Conservation (phyloP, 37 sponge, comb jelly and placozoan genomes). For the Cladorhizidae sp. region DNA sequence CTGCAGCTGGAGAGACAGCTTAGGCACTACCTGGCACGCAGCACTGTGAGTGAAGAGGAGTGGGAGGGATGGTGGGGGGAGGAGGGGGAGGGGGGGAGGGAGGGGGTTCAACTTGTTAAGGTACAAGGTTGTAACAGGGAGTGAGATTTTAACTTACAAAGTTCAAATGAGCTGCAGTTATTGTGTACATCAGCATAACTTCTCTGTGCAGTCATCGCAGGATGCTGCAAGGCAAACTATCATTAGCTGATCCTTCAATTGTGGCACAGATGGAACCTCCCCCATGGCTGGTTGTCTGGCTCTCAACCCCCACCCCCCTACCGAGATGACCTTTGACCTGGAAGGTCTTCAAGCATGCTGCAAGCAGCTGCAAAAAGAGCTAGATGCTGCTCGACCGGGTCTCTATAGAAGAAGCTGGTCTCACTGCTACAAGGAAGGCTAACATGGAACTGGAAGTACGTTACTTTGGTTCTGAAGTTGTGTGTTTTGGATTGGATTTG, state of each 20-base stretch:
- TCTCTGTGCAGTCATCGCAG: too few relatives aligned
- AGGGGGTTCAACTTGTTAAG: too few relatives aligned
- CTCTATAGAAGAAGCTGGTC: slow-evolving; percentile 42
- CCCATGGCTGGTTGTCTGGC: background rate
- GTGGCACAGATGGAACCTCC: background rate
- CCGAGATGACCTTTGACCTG: slow-evolving; percentile 30
- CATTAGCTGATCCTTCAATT: too few relatives aligned
- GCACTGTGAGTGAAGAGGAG: too few relatives aligned
- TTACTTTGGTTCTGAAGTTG: too few relatives aligned
- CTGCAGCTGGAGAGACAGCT: slow-evolving; percentile 82
- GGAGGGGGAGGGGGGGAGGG: too few relatives aligned
- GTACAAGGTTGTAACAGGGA: too few relatives aligned
- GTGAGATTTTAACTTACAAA: too few relatives aligned
- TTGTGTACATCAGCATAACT: too few relatives aligned
- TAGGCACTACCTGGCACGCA: slow-evolving; percentile 26
- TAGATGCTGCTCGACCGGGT: slow-evolving; percentile 40
- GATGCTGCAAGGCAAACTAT: too few relatives aligned
- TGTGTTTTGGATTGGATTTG: too few relatives aligned
- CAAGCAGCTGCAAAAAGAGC: slow-evolving; percentile 58
- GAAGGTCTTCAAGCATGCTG: slow-evolving; percentile 33
- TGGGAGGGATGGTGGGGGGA: background rate
- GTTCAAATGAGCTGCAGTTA: too few relatives aligned
- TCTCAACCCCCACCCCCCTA: slow-evolving; percentile 7
- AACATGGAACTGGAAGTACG: slow-evolving; percentile 63
- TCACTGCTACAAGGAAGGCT: slow-evolving; percentile 59